phyloP scores from a whole-genome alignment of 2,888 invertebrate species.

The Scaptomyza flava region DNA sequence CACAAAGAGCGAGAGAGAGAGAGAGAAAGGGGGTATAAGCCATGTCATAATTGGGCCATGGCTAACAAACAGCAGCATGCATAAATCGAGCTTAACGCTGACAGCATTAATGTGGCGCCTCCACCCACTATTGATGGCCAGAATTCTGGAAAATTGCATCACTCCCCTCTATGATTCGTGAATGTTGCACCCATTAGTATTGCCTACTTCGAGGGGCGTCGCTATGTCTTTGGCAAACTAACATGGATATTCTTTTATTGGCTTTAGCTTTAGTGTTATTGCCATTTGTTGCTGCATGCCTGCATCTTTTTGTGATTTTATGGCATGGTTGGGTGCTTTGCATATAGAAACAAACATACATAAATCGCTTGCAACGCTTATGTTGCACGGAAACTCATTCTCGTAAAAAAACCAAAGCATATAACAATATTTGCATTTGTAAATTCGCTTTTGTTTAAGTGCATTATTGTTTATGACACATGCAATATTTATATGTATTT shows the following conservation, averaged over 20 bases:
- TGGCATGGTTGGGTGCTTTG: conserved; percentile 20
- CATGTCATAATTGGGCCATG: conserved; percentile 59
- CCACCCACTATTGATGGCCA: conserved; percentile 33
- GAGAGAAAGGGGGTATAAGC: neutral
- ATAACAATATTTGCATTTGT: conserved; percentile 5
- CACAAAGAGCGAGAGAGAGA: neutral
- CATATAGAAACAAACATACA: conserved; percentile 28
- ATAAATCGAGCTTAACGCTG: conserved; percentile 60
- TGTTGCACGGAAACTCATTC: conserved; percentile 3
- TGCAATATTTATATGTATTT: conserved; percentile 49
- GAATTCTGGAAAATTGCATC: conserved; percentile 7
- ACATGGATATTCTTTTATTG: conserved; percentile 49
- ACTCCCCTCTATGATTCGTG: conserved; percentile 8
- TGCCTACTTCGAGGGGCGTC: conserved; percentile 54
- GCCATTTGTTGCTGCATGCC: conserved; percentile 17
- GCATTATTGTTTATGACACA: conserved; percentile 48
- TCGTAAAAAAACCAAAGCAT: neutral
- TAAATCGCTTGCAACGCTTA: conserved; percentile 30
- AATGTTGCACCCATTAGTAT: conserved; percentile 24
- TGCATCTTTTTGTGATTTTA: conserved; percentile 11
- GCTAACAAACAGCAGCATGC: conserved; percentile 36
- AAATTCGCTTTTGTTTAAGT: conserved; percentile 28
- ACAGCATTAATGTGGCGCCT: conserved; percentile 54
- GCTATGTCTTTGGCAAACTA: conserved; percentile 26
- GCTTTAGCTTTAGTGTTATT: conserved; percentile 27